A percentile compares a stretch with the other conserved stretches of the same genome.
Evolutionary conservation across 2,797 vertebrate genomes (phyloP).

Genomic region (Garrulus glandarius): DNA sequence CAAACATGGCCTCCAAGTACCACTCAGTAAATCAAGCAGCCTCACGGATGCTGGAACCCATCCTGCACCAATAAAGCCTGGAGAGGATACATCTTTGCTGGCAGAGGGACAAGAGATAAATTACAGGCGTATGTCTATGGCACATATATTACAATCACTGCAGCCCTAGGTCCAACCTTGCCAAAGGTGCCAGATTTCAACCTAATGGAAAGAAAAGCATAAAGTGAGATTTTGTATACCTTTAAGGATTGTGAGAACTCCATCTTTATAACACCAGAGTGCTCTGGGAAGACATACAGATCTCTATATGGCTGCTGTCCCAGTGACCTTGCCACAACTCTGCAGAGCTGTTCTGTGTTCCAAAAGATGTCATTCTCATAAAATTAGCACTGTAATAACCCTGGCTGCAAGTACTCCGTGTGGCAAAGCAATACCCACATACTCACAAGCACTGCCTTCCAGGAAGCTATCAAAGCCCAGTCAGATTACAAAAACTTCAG

Average conservation of each 20-base stretch:
- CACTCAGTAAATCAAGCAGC: not conserved
- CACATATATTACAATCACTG: not conserved
- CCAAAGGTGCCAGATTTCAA: not conserved
- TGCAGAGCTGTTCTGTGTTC: not conserved
- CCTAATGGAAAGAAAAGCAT: not conserved
- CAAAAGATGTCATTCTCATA: not conserved
- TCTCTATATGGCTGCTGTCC: not conserved
- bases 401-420: not conserved
- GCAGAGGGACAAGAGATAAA: not conserved
- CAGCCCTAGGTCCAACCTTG: not conserved
- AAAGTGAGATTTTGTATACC: not conserved
- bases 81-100: not conserved
- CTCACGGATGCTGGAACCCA: not conserved
- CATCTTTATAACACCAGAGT: not conserved
- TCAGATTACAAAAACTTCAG: not conserved
- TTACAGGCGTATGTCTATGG: not conserved
- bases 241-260: not conserved
- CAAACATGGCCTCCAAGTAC: not conserved
- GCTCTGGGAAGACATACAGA: not conserved
- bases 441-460: not conserved
- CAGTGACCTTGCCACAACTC: slow-evolving; percentile 15
- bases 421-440: not conserved
- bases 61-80: not conserved
- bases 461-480: not conserved
- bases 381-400: slow-evolving; percentile 42